Conservation (phyloP, 1,140 invertebrate genomes). For the Drosophila malerkotliana region DNA sequence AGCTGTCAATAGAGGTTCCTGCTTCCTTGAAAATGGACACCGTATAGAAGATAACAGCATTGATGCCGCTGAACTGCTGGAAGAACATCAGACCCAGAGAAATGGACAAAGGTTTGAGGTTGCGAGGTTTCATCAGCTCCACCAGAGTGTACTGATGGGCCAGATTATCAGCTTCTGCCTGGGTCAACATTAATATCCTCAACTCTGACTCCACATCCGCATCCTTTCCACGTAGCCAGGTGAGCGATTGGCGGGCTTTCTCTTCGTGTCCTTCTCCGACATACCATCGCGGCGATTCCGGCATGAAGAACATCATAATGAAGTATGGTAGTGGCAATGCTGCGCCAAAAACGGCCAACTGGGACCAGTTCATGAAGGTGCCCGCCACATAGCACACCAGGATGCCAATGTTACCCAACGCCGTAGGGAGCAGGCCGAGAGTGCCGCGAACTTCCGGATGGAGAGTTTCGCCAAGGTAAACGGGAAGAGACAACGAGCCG, state of each 20-base stretch:
- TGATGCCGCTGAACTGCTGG: slow-evolving; percentile 96
- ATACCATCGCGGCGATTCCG: slow-evolving; percentile 96
- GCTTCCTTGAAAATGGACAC: slow-evolving; percentile 92
- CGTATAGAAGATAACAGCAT: slow-evolving; percentile 97
- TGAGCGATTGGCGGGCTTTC: slow-evolving; percentile 89
- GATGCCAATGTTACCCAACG: slow-evolving; percentile 94
- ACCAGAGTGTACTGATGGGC: slow-evolving; percentile 85
- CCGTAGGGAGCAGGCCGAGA: slow-evolving; percentile 94
- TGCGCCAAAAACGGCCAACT: slow-evolving; percentile 91
- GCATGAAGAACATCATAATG: slow-evolving; percentile 91
- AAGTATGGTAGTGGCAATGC: slow-evolving; percentile 91
- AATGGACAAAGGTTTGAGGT: slow-evolving; percentile 91
- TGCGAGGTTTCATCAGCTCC: slow-evolving; percentile 88
- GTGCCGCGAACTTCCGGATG: slow-evolving; percentile 95
- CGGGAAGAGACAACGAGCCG: slow-evolving; percentile 92
- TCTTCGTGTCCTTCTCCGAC: slow-evolving; percentile 90
- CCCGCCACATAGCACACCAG: slow-evolving; percentile 90
- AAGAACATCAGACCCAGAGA: slow-evolving; percentile 95
- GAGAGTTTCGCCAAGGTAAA: slow-evolving; percentile 95
- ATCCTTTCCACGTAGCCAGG: slow-evolving; percentile 91
- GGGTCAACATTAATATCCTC: slow-evolving; percentile 89
- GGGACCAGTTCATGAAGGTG: slow-evolving; percentile 91
- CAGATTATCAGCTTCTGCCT: slow-evolving; percentile 88
- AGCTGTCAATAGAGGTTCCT: slow-evolving; percentile 90
- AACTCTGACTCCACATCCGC: slow-evolving; percentile 92